A percentile compares a stretch with the other conserved stretches of the same genome.
Conservation (phyloP, 2,113 vertebrate species). For the Otocyon megalotis region DNA sequence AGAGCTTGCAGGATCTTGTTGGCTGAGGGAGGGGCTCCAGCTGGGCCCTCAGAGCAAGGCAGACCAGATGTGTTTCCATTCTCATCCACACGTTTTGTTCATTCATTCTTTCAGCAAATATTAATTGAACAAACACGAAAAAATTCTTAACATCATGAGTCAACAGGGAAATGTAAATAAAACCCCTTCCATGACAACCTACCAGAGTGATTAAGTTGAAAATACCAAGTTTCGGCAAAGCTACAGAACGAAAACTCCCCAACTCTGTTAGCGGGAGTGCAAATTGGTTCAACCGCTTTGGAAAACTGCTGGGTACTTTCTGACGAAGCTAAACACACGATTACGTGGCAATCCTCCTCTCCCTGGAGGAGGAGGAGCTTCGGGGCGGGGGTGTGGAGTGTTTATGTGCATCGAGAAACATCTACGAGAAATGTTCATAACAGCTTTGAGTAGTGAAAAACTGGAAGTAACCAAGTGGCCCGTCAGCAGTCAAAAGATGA, state of each 20-base stretch:
- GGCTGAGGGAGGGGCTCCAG: background rate
- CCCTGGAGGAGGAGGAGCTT: background rate
- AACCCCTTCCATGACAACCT: background rate
- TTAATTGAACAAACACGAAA: slow-evolving; percentile 4
- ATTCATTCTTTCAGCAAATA: slow-evolving; percentile 17
- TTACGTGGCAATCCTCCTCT: background rate
- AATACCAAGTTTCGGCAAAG: background rate
- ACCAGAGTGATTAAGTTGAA: background rate
- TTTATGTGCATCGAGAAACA: background rate
- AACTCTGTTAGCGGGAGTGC: background rate
- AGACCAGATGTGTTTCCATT: background rate
- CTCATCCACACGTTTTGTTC: background rate
- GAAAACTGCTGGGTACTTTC: background rate
- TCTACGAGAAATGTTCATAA: background rate
- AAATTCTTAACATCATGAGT: background rate
- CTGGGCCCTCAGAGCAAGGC: background rate
- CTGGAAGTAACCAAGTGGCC: background rate
- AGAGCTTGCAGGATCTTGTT: background rate
- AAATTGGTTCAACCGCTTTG: background rate
- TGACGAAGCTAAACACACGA: background rate
- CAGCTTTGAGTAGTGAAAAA: background rate
- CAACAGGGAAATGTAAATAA: background rate
- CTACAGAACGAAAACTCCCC: background rate
- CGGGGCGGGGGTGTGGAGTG: background rate
- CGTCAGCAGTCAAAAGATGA: background rate